Evolutionary conservation across 2,888 invertebrate genomes (phyloP).

Genomic region (Lymantria monacha): DNA sequence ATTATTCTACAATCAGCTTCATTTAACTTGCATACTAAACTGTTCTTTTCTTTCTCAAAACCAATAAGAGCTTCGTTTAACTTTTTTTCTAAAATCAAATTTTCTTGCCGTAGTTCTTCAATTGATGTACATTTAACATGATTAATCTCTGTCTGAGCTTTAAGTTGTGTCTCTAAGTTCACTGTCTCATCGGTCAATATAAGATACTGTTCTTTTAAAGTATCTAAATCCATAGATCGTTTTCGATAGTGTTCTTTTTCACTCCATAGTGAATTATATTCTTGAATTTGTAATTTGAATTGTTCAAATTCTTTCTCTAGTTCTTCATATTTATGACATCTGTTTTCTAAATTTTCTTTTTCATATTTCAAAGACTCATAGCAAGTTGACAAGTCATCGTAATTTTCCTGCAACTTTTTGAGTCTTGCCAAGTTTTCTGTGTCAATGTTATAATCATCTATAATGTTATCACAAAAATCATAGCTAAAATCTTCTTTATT

Average conservation of each 20-base stretch:
- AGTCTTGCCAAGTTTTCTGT: conserved; percentile 61
- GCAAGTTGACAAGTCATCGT: conserved; percentile 61
- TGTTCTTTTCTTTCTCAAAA: conserved; percentile 75
- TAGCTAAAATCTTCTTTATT: conserved; percentile 38
- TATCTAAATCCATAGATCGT: conserved; percentile 63
- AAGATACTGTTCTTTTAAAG: conserved; percentile 64
- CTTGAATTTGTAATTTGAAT: conserved; percentile 53
- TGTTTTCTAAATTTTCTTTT: conserved; percentile 49
- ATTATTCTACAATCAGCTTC: conserved; percentile 79
- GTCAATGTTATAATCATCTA: conserved; percentile 52
- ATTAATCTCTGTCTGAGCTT: conserved; percentile 69
- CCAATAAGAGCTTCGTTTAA: conserved; percentile 51
- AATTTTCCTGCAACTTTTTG: conserved; percentile 63
- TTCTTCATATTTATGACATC: conserved; percentile 57
- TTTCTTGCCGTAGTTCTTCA: conserved; percentile 58
- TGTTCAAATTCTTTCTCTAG: conserved; percentile 58
- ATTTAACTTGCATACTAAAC: conserved; percentile 70
- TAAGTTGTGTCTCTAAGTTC: conserved; percentile 61
- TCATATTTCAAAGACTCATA: conserved; percentile 68
- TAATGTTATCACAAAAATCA: conserved; percentile 23
- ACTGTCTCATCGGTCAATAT: conserved; percentile 65
- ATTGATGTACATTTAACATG: conserved; percentile 53
- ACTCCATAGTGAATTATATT: conserved; percentile 65
- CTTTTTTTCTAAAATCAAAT: conserved; percentile 57
- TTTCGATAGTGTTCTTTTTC: conserved; percentile 70